Percentiles rank a stretch among this genome's conserved stretches.
These are phyloP conservation scores for Dendroctonus valens DNA, from an alignment of 1,140 invertebrate species.

Conservation along the genomic window DNA sequence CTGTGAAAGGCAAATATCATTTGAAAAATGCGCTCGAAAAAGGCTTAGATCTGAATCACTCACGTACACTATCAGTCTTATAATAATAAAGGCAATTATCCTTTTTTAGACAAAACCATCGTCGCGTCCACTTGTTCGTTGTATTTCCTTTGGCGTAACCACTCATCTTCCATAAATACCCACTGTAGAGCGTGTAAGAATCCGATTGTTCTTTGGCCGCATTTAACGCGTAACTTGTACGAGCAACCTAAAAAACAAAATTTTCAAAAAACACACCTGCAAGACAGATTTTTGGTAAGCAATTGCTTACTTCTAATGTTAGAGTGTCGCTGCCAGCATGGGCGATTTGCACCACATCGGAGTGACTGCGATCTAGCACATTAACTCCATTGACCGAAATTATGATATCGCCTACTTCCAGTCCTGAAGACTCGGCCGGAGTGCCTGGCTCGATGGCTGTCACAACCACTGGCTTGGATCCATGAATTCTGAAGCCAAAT, in stretches of 20 bases:
- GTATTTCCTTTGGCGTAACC: conserved; percentile 56
- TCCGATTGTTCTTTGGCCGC: conserved; percentile 55
- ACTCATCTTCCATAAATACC: conserved; percentile 76
- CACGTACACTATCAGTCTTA: conserved; percentile 80
- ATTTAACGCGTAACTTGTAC: conserved; percentile 39
- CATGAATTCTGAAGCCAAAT: conserved; percentile 94
- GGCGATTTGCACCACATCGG: conserved; percentile 91
- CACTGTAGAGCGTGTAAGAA: conserved; percentile 67
- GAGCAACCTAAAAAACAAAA: conserved; percentile 53
- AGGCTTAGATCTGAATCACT: neutral
- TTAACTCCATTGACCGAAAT: conserved; percentile 87
- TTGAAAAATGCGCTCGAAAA: too few relatives aligned
- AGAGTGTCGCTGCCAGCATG: conserved; percentile 83
- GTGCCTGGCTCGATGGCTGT: conserved; percentile 91
- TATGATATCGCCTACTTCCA: conserved; percentile 93
- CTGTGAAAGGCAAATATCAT: too few relatives aligned
- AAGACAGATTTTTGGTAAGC: neutral
- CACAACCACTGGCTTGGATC: conserved; percentile 92
- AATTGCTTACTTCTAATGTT: conserved; percentile 68
- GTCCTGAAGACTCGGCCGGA: conserved; percentile 83
- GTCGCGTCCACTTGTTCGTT: conserved; percentile 76
- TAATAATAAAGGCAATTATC: conserved; percentile 96
- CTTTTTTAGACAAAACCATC: conserved; percentile 87
- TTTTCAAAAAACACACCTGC: neutral
- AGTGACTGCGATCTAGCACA: conserved; percentile 89